Evolutionary conservation across 2,888 invertebrate species (phyloP).

Genomic region (Drymonia ruficornis): DNA sequence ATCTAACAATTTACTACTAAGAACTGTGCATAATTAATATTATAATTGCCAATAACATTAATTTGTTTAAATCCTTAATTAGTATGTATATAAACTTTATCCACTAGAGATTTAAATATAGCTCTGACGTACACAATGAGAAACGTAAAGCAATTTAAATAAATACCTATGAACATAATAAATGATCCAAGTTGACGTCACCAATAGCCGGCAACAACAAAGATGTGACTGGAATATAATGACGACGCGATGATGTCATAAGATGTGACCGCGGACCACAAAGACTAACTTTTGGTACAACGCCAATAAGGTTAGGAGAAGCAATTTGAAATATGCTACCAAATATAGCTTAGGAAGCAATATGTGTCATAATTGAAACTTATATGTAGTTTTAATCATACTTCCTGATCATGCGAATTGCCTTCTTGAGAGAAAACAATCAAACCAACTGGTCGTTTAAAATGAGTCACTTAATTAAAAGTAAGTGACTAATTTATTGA

Average conservation of each 20-base stretch:
- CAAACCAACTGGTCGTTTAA: background rate
- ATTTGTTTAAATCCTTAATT: background rate
- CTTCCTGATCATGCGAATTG: background rate
- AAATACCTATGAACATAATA: background rate
- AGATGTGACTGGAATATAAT: conserved; percentile 33
- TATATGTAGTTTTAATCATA: no score
- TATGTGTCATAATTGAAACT: no score
- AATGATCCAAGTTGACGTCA: conserved; percentile 22
- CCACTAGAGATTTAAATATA: background rate
- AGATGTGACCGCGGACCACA: conserved; percentile 9
- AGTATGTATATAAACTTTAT: background rate
- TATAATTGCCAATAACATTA: background rate
- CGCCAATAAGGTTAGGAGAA: background rate
- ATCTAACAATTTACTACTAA: no score
- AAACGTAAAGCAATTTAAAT: background rate
- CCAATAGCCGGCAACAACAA: conserved; percentile 10
- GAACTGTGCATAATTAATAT: no score
- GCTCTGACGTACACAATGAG: background rate
- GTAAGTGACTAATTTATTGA: no score
- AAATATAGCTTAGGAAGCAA: no score
- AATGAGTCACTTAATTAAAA: no score
- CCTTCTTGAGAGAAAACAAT: background rate
- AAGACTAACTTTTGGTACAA: background rate
- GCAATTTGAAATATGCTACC: no score
- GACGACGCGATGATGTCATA: conserved; percentile 39